Percentiles rank a stretch among this genome's conserved stretches.
Conservation (phyloP, 2,113 vertebrate species). For the Craseonycteris thonglongyai region DNA sequence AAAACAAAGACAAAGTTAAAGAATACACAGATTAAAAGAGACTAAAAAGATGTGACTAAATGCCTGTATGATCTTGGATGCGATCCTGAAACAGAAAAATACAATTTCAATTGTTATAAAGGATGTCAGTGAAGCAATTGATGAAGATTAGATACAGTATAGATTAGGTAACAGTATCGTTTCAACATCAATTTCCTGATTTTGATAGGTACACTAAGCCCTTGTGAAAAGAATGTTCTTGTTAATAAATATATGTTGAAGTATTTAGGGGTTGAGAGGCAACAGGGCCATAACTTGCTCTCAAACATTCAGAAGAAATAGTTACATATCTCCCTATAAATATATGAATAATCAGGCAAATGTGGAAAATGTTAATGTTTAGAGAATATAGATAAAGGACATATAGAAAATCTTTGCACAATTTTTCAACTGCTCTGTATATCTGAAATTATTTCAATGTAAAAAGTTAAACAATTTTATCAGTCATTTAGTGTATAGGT, state of each 20-base stretch:
- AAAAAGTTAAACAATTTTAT: neutral
- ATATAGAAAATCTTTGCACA: neutral
- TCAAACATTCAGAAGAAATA: neutral
- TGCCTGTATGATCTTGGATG: neutral
- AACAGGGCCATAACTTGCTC: neutral
- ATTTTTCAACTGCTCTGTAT: neutral
- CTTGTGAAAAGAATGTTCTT: neutral
- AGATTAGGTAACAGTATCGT: neutral
- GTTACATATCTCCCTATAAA: neutral
- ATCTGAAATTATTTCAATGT: too few relatives aligned
- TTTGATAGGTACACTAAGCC: neutral
- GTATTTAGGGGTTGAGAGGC: neutral
- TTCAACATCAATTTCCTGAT: too few relatives aligned
- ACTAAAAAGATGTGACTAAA: neutral
- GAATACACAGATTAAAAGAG: neutral
- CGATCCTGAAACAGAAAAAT: neutral
- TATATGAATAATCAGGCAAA: neutral
- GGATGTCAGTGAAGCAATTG: neutral
- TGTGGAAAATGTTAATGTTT: neutral
- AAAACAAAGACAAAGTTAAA: neutral
- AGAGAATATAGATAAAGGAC: neutral
- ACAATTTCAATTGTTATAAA: neutral
- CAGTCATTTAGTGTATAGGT: too few relatives aligned
- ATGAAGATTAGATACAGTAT: neutral
- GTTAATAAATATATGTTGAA: neutral